phyloP scores from a whole-genome alignment of 2,113 vertebrate species.

The Delphinapterus leucas region DNA sequence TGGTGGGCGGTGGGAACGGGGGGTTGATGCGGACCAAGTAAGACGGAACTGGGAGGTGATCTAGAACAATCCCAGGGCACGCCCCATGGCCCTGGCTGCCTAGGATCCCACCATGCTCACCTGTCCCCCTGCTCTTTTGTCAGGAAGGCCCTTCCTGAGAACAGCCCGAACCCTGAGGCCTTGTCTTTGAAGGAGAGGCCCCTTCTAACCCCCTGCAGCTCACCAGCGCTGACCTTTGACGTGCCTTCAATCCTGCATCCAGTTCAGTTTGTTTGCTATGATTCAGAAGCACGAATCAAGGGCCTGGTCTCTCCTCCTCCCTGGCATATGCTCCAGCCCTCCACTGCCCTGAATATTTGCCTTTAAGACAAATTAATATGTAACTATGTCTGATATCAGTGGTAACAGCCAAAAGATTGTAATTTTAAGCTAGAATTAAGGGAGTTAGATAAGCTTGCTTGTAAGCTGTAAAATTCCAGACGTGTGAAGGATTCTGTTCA shows the following conservation, averaged over 20 bases:
- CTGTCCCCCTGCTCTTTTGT: fast-evolving
- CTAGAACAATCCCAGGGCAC: fast-evolving
- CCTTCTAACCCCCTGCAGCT: background rate
- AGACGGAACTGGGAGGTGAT: fast-evolving
- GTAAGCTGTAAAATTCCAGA: background rate
- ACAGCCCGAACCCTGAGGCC: fast-evolving
- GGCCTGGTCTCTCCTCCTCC: background rate
- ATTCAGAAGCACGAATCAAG: background rate
- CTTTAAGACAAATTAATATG: constrained; percentile 17
- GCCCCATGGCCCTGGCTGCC: fast-evolving
- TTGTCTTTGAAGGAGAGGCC: background rate
- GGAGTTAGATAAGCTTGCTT: background rate
- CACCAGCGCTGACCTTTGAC: too few species aligned
- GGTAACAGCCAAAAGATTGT: background rate
- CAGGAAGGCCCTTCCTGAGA: too few species aligned
- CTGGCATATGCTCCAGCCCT: too few species aligned
- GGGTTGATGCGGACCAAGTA: too few species aligned
- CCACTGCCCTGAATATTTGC: background rate
- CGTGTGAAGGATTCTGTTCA: background rate
- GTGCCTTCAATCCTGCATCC: too few species aligned
- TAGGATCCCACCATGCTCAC: too few species aligned
- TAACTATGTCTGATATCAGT: background rate
- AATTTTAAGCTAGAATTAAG: background rate
- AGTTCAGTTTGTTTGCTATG: background rate
- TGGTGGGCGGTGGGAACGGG: background rate